phyloP scores from a whole-genome alignment of 2,888 invertebrate species.

The Thecocarcelia acutangulata region DNA sequence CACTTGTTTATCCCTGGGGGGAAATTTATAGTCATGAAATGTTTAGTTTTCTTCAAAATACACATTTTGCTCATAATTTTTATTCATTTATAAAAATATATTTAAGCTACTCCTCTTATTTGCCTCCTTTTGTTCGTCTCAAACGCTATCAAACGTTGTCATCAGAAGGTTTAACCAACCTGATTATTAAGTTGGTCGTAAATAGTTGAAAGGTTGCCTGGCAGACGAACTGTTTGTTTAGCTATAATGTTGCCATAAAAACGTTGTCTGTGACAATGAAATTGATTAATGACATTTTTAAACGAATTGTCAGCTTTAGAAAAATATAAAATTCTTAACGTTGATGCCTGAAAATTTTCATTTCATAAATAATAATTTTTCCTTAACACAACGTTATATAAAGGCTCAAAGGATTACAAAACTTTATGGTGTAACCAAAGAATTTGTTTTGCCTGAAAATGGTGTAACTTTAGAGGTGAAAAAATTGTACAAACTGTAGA shows the following conservation, averaged over 20 bases:
- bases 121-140: too few species aligned
- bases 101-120: background rate
- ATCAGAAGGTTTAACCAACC: constrained; percentile 48
- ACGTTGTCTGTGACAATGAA: constrained; percentile 22
- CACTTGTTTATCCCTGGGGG: constrained; percentile 24
- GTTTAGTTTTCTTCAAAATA: constrained; percentile 23
- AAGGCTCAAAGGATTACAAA: constrained; percentile 28
- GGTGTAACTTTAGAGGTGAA: constrained; percentile 16
- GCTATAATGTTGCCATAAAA: background rate
- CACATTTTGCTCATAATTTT: constrained; percentile 45
- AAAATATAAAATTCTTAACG: constrained; percentile 45
- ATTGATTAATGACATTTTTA: constrained; percentile 53
- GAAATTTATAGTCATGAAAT: constrained; percentile 35
- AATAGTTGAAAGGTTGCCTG: background rate
- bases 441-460: constrained; percentile 24
- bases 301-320: background rate
- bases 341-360: constrained; percentile 35
- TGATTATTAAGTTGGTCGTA: constrained; percentile 27
- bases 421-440: background rate
- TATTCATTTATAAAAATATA: constrained; percentile 40
- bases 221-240: background rate
- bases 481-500: background rate
- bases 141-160: constrained; percentile 52
- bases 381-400: background rate
- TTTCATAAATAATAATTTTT: constrained; percentile 38